These are phyloP conservation scores for Leucophenga montana DNA, from an alignment of 2,888 invertebrate genomes.

Conservation along the genomic window DNA sequence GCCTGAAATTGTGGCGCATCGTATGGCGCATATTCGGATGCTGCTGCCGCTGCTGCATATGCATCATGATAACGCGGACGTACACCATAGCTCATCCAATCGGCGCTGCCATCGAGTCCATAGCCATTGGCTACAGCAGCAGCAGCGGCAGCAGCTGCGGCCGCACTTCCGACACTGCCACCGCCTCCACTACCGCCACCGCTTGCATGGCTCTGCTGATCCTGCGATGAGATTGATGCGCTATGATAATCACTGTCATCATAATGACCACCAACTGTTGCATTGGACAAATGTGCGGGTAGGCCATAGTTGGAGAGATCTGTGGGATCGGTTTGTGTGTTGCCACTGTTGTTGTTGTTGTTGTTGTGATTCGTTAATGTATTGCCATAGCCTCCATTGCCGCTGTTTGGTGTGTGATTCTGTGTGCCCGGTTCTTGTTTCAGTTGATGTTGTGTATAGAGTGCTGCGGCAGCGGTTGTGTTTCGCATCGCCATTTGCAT, in stretches of 20 bases:
- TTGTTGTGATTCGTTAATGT: constrained; percentile 13
- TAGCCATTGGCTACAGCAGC: constrained; percentile 58
- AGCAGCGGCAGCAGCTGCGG: constrained; percentile 53
- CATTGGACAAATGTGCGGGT: constrained; percentile 59
- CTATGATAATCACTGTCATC: constrained; percentile 56
- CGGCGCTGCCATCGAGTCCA: constrained; percentile 60
- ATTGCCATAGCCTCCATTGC: constrained; percentile 37
- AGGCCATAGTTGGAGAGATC: constrained; percentile 69
- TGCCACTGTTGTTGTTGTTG: constrained; percentile 34
- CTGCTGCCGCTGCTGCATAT: constrained; percentile 65
- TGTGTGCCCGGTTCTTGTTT: constrained; percentile 72
- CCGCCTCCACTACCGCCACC: constrained; percentile 44
- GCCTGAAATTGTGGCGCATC: constrained; percentile 83
- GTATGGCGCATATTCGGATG: constrained; percentile 75
- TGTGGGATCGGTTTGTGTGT: constrained; percentile 67
- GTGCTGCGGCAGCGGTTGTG: constrained; percentile 46
- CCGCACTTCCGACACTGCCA: constrained; percentile 57
- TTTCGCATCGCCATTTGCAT: constrained; percentile 70
- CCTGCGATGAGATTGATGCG: constrained; percentile 58
- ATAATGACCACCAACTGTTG: constrained; percentile 54
- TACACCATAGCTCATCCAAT: constrained; percentile 63
- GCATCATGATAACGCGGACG: constrained; percentile 72
- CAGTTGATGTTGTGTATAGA: constrained; percentile 70
- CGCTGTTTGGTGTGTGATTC: constrained; percentile 45
- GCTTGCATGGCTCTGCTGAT: constrained; percentile 64